These are phyloP conservation scores for Eueremaeus valkanovi DNA, from an alignment of 2,888 invertebrate genomes.

Conservation along the genomic window DNA sequence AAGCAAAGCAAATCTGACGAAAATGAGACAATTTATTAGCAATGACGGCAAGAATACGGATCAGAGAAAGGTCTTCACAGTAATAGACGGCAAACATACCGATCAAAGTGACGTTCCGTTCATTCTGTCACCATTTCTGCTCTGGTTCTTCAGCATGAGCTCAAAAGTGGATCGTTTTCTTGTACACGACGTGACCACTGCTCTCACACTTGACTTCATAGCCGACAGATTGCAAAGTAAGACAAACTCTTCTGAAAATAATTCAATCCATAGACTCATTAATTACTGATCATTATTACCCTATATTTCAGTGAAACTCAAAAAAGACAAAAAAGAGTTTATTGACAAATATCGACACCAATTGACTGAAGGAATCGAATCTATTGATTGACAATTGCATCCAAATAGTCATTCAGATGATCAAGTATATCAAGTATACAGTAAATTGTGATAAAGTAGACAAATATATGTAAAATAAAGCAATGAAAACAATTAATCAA, in stretches of 20 bases:
- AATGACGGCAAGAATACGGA: conserved; percentile 14
- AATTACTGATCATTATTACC: not conserved
- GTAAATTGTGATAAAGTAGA: too few species aligned
- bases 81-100: conserved; percentile 52
- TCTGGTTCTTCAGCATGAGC: conserved; percentile 48
- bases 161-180: conserved; percentile 48
- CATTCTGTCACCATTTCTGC: conserved; percentile 49
- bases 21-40: conserved; percentile 52
- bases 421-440: too few species aligned
- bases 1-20: conserved; percentile 54
- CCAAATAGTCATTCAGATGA: too few species aligned
- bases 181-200: conserved; percentile 49
- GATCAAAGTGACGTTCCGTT: conserved; percentile 53
- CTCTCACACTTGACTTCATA: conserved; percentile 49
- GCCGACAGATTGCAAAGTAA: conserved; percentile 46
- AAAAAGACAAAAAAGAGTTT: not conserved
- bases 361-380: not conserved
- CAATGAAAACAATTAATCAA: not conserved
- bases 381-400: not conserved
- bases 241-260: not conserved
- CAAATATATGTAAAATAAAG: too few species aligned
- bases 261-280: not conserved
- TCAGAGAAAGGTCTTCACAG: conserved; percentile 44
- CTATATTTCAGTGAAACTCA: not conserved
- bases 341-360: not conserved